Conservation (phyloP, 2,797 vertebrate species). For the Lepilemur septentrionalis region DNA sequence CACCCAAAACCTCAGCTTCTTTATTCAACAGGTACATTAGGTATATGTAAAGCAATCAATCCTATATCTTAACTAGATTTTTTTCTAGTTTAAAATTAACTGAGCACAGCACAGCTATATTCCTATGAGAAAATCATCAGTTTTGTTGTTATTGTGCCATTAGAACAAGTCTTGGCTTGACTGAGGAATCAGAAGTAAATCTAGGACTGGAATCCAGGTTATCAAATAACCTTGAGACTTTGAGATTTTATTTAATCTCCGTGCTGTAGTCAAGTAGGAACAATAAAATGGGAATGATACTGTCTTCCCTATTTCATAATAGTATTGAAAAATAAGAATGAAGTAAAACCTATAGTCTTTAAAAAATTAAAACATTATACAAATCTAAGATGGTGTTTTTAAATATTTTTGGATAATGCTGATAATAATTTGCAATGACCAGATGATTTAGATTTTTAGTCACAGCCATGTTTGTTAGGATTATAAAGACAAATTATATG, state of each 20-base stretch:
- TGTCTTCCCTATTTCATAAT: not conserved
- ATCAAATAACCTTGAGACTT: not conserved
- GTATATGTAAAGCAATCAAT: not conserved
- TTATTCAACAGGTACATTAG: not conserved
- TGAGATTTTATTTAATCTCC: constrained; percentile 20
- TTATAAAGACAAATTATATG: not conserved
- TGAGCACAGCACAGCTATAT: not conserved
- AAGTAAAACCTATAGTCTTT: not conserved
- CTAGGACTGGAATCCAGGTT: not conserved
- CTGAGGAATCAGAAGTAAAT: not conserved
- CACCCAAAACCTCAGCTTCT: not conserved
- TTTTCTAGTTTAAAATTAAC: not conserved
- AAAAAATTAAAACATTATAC: not conserved
- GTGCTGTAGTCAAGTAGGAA: not conserved
- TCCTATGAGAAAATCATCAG: not conserved
- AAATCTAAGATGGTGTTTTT: not conserved
- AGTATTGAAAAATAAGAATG: not conserved
- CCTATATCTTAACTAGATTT: not conserved
- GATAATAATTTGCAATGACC: not conserved
- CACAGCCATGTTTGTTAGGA: not conserved
- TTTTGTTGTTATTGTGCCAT: not conserved
- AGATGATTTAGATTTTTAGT: not conserved
- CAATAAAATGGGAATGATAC: not conserved
- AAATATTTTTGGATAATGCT: not conserved
- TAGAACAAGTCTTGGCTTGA: not conserved